phyloP scores from a whole-genome alignment of 2,113 vertebrate species.

The Pygoscelis antarcticus region DNA sequence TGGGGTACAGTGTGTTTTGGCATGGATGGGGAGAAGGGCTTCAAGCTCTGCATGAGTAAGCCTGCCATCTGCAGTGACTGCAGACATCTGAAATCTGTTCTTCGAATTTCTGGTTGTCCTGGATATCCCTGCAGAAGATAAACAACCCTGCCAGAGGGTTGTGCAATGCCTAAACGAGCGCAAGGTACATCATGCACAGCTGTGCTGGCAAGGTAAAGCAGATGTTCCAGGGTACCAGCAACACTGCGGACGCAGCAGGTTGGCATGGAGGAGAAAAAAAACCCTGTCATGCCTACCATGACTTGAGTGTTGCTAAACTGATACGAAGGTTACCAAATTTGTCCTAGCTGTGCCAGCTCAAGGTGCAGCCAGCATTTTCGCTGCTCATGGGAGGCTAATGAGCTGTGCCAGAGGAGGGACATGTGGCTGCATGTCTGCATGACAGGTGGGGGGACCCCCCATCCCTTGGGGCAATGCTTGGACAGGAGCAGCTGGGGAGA shows the following conservation, averaged over 20 bases:
- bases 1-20: background rate
- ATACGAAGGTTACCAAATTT: background rate
- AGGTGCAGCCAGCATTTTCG: background rate
- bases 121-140: background rate
- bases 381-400: rapidly evolving
- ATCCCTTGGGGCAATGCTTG: background rate
- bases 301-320: background rate
- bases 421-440: background rate
- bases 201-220: background rate
- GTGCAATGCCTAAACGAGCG: background rate
- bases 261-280: background rate
- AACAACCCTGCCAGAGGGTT: background rate
- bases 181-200: background rate
- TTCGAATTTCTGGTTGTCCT: background rate
- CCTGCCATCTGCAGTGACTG: background rate
- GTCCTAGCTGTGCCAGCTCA: background rate
- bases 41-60: background rate
- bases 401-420: background rate
- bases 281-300: rapidly evolving
- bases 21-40: rapidly evolving
- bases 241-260: background rate
- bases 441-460: rapidly evolving
- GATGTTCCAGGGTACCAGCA: background rate
- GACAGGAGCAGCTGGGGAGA: background rate
- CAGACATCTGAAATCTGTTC: background rate